Base-by-base conservation (phyloP, 2,888 invertebrate species). In the Heliconius aoede region DNA sequence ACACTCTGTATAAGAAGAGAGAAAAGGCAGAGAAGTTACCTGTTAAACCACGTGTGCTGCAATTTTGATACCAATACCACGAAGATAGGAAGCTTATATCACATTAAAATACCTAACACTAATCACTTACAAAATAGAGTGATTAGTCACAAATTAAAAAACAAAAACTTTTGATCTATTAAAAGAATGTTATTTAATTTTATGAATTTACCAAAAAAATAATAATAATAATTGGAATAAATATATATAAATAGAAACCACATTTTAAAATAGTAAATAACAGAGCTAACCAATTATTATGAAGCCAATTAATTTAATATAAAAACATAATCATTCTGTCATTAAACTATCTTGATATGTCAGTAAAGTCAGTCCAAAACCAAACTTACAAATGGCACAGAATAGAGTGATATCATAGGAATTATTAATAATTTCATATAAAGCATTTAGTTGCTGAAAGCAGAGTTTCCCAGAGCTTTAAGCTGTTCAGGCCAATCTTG, bases 1-100 rank as follows among this genome's bases (percentile, higher is more conserved):
- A 76, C 79, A 79, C 26, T 62, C 62, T 76, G 72, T 65, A 32
- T 61, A 68, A 60, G 30, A 62, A 28, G 36, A 40, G 36, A 26
- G 74, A 79, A 62, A 68, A 69, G n/a, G n/a, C 40, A 21, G 21
- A 58, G 51, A n/a, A 32, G 26, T 79, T 79, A 79, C 79, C 79
- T 79, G 55, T 62, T 72, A 8, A 60, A 62, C 73, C 77, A 46
- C 21, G 46, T 72, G 28, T 72, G 62, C 73, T 68, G 67, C 46
- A 36, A 72, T 72, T 62, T 67, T 67, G 58, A 28, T 60, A 62
- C 60, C 65, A 65, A 74, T 40, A 62, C 28, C 32, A 55, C 21
- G 15, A 60, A 15, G 32, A 46, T 24, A 46, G 28, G 9, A 69
- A 69, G 30, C 28, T 40, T 28, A 21, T 26, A 26, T 18, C 26